Conservation (phyloP, 2,888 invertebrate genomes). For the Dione vanillae region DNA sequence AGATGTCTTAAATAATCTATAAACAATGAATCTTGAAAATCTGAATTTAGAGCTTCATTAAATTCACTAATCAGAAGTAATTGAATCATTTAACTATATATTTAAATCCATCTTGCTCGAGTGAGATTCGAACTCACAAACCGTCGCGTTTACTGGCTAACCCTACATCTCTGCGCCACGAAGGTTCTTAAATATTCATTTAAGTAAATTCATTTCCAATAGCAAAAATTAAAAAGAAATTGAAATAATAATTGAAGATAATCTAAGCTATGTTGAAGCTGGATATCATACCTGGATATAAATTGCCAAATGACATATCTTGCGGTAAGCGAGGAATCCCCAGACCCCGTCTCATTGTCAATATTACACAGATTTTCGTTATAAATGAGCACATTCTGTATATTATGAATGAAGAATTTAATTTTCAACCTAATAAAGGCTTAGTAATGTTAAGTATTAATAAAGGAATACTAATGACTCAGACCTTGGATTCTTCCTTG, state of each 20-base stretch:
- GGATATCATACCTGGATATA: constrained; percentile 57
- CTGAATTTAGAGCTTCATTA: no score
- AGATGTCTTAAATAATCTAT: no score
- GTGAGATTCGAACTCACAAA: no score
- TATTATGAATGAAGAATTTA: constrained; percentile 19
- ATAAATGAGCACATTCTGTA: constrained; percentile 30
- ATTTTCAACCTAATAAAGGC: constrained; percentile 13
- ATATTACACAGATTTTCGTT: constrained; percentile 43
- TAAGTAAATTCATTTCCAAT: no score
- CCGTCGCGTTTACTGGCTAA: no score
- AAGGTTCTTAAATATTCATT: no score
- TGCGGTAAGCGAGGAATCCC: constrained; percentile 49
- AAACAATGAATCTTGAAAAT: no score
- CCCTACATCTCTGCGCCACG: no score
- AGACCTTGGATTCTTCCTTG: no score
- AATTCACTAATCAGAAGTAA: no score
- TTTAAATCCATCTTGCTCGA: no score
- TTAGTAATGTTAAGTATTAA: neutral
- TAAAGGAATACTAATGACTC: neutral
- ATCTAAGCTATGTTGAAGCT: neutral
- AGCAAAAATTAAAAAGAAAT: neutral
- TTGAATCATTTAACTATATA: no score
- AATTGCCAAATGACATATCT: constrained; percentile 70
- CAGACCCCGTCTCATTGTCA: constrained; percentile 37
- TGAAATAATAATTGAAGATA: neutral